phyloP scores from a whole-genome alignment of 2,888 invertebrate species.

The Drosophila greeni region DNA sequence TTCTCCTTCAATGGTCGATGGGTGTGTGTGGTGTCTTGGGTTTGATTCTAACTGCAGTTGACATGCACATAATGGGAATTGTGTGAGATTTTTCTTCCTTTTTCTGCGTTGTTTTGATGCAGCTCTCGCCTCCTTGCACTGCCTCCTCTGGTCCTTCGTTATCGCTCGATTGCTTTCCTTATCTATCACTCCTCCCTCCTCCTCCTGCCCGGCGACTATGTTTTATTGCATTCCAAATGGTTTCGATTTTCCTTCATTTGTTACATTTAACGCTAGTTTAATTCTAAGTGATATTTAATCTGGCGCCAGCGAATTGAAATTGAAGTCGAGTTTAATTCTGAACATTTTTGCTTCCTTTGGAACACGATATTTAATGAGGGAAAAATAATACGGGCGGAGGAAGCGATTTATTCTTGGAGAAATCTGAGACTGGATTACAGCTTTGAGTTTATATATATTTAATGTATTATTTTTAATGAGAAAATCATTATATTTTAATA shows the following conservation, averaged over 20 bases:
- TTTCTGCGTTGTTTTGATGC: conserved; percentile 35
- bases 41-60: conserved; percentile 74
- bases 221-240: conserved; percentile 70
- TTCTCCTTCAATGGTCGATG: conserved; percentile 51
- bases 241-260: conserved; percentile 71
- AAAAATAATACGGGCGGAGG: conserved; percentile 10
- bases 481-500: too few relatives aligned
- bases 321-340: conserved; percentile 1
- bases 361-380: conserved; percentile 25
- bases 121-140: conserved; percentile 19
- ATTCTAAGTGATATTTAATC: conserved; percentile 75
- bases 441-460: too few relatives aligned
- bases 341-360: conserved; percentile 2
- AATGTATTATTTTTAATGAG: neutral
- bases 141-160: conserved; percentile 48
- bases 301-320: conserved; percentile 42
- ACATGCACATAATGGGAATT: conserved; percentile 75
- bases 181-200: conserved; percentile 32
- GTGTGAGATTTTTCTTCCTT: conserved; percentile 67
- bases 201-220: conserved; percentile 55
- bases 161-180: conserved; percentile 67
- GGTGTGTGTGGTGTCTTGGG: conserved; percentile 25
- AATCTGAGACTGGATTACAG: neutral
- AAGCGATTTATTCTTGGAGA: conserved; percentile 16
- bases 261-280: conserved; percentile 72